Base-by-base conservation (phyloP, 2,113 vertebrate genomes). In the Blennius ocellaris region DNA sequence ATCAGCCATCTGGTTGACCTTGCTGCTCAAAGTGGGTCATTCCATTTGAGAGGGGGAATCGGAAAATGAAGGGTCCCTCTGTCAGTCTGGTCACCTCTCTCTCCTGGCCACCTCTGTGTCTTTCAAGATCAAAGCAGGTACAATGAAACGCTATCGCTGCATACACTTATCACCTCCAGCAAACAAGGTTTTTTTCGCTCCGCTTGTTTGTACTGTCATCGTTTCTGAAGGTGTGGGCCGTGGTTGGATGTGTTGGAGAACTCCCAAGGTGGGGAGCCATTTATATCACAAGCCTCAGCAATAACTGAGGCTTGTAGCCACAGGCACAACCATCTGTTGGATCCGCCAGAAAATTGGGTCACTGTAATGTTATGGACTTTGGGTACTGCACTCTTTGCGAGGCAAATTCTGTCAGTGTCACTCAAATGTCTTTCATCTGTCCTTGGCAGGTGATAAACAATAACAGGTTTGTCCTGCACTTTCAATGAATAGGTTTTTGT, bases 1-100 rank as follows among this genome's bases (percentile, higher is more conserved):
- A 62, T 44, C 82, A 67, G 73, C 83, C 91, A 88, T 90, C 89
- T 92, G 90, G 76, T 83, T 87, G 72, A 85, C 84, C 78, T 76
- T 38, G 2, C 59, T 63, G 11, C 69, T 82, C 49, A 87, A 81
- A 89, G 62, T 81, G 66, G 86, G 87, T 82, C 81, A 76, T 69
- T 75, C 86, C 39, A 71, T 73, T 79, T 70, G 58, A 76, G 72
- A 63, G 72, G 56, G 56, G 49, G 16, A 65, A 73, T 45, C 38
- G 53, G 65, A 73, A 52, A 86, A 68, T 58, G 11, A 60, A 40
- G 66, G 15, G 43, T 57, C 51, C 54, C 56, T 68, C 64, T 37
- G 40, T 65, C 45, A 43, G 10, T 66, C 57, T 57, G 12, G 60
- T 56, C 48, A 40, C 52, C 37, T 40, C 52, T 30, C 2, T 1